Base-by-base conservation (phyloP, 2,888 invertebrate genomes). In the Aromia moschata region DNA sequence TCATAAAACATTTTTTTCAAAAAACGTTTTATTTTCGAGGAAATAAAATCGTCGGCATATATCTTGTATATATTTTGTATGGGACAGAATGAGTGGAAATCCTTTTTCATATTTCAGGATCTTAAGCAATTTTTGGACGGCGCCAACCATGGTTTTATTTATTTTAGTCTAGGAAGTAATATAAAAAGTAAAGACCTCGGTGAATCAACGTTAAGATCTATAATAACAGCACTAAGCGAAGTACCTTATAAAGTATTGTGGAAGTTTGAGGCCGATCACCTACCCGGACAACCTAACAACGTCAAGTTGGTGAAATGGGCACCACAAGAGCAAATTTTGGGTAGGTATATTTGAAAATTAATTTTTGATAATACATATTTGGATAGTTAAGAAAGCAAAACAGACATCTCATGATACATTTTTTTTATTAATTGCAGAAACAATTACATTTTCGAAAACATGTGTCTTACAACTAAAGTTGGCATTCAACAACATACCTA, bases 211-310 rank as follows among this genome's bases (percentile, higher is more conserved):
- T 14, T 55, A 17, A 30, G 40, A 15, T 40, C 17, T 2, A 52
- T 66, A 15, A 37, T 60, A 10, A 44, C 62, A 15, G 37, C 56
- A 7, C 57, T 66, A 16, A 44, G 14, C 17, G 38, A 57, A 38
- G 12, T 66, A 4, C 66, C 66, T 1, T 64, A 66, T 37, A 61
- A 59, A 46, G 45, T 66, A 43, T 15, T 66, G 11, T 66, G 66
- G 66, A 66, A 66, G 51, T 62, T 60, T 30, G 64, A 64, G 17
- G 45, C 37, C n/a, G 56, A 62, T 17, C 36, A 45, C 10, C 20
- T 64, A 25, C 20, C 38, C 7, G 53, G 44, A 12, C 49, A 30
- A 31, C 56, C 63, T 10, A 20, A 36, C 0, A 65, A 65, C 17
- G 61, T 65, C 1, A 65, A 64, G 18, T 30, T 65, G 3, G 37